Evolutionary conservation across 2,113 vertebrate genomes (phyloP).

Genomic region (Canis aureus): DNA sequence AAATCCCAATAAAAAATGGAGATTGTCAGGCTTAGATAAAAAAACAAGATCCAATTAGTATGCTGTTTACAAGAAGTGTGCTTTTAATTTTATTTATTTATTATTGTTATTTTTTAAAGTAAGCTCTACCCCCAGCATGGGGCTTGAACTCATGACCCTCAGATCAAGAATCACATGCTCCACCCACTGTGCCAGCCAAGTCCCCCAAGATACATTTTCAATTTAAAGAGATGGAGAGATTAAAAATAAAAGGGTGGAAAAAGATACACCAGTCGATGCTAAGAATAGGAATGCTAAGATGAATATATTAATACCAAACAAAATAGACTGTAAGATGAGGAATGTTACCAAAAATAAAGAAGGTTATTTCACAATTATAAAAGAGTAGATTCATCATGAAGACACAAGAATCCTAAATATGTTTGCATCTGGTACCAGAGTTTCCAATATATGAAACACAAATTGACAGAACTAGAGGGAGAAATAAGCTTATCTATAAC

Average conservation of each 20-base stretch:
- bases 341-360: background rate
- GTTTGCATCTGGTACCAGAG: background rate
- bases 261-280: background rate
- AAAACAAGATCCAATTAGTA: background rate
- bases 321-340: background rate
- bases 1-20: constrained; percentile 21
- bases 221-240: background rate
- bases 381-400: background rate
- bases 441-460: background rate
- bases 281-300: background rate
- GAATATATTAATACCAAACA: background rate
- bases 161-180: background rate
- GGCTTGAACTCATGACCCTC: background rate
- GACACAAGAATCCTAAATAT: background rate
- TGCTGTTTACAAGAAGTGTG: background rate
- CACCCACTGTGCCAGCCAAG: background rate
- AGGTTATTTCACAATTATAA: background rate
- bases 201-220: background rate
- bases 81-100: background rate
- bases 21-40: background rate
- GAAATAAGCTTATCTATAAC: background rate
- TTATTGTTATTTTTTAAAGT: background rate
- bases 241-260: background rate
- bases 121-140: background rate
- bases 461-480: background rate